A percentile compares a stretch with the other conserved stretches of the same genome.
Evolutionary conservation across 1,140 invertebrate genomes (phyloP).

Genomic region (Trissolcus basalis): DNA sequence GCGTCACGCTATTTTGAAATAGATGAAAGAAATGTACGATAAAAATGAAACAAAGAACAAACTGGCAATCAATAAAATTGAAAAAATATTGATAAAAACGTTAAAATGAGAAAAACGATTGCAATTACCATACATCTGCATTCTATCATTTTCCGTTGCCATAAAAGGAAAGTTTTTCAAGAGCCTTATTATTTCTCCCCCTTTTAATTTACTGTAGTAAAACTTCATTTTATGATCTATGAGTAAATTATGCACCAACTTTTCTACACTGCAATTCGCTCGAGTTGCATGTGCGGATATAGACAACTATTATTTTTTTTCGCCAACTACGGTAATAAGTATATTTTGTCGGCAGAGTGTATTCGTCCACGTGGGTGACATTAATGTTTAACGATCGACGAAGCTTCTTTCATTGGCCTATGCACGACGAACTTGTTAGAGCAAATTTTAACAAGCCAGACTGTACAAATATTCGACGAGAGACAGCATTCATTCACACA

Average conservation of each 20-base stretch:
- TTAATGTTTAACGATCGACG: constrained; percentile 55
- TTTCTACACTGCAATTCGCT: constrained; percentile 25
- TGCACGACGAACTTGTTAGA: constrained; percentile 45
- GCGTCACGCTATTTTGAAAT: too few species aligned
- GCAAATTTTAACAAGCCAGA: constrained; percentile 49
- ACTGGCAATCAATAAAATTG: too few species aligned
- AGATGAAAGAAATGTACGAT: too few species aligned
- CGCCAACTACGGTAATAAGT: constrained; percentile 47
- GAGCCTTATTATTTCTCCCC: neutral
- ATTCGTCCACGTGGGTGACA: constrained; percentile 47
- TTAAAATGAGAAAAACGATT: too few species aligned
- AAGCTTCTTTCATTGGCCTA: constrained; percentile 41
- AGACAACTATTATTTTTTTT: constrained; percentile 50
- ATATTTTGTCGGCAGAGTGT: constrained; percentile 39
- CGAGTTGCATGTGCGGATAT: constrained; percentile 28
- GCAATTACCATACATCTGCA: too few species aligned
- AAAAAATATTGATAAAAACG: too few species aligned
- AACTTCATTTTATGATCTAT: constrained; percentile 45
- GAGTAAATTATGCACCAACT: constrained; percentile 35
- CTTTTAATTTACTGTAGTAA: constrained; percentile 7
- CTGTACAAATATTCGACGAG: constrained; percentile 44
- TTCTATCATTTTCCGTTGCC: too few species aligned
- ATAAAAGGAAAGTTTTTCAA: neutral
- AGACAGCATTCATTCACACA: constrained; percentile 46
- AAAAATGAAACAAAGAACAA: too few species aligned